Evolutionary conservation across 2,797 vertebrate genomes (phyloP).

Genomic region (Hemitrygon akajei): DNA sequence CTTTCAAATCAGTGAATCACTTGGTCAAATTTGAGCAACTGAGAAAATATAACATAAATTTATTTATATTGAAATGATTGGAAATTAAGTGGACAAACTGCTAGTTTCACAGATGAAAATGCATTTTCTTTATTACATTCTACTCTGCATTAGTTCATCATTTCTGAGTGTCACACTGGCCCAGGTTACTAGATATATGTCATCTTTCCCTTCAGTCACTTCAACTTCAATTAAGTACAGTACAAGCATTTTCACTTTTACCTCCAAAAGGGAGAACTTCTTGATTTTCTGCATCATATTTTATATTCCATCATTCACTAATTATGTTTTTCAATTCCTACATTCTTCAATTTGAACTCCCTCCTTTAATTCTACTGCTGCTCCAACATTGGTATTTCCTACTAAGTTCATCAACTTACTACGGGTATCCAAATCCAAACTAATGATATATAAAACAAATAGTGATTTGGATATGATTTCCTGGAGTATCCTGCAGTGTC

Average conservation of each 20-base stretch:
- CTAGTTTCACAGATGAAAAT: background rate
- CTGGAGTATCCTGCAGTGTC: background rate
- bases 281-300: background rate
- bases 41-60: background rate
- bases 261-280: background rate
- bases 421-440: background rate
- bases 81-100: no score
- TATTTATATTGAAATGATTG: background rate
- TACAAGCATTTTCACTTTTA: background rate
- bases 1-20: background rate
- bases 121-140: background rate
- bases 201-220: background rate
- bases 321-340: background rate
- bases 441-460: background rate
- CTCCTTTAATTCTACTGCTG: background rate
- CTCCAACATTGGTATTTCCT: background rate
- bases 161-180: background rate
- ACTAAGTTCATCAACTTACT: background rate
- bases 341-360: background rate
- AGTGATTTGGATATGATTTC: background rate
- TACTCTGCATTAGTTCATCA: background rate
- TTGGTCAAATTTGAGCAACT: background rate
- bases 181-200: background rate
- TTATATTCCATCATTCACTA: background rate
- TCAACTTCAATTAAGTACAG: background rate